Conservation (phyloP, 53 echinoderm and acorn worm genomes). For the Zoroaster sp. region DNA sequence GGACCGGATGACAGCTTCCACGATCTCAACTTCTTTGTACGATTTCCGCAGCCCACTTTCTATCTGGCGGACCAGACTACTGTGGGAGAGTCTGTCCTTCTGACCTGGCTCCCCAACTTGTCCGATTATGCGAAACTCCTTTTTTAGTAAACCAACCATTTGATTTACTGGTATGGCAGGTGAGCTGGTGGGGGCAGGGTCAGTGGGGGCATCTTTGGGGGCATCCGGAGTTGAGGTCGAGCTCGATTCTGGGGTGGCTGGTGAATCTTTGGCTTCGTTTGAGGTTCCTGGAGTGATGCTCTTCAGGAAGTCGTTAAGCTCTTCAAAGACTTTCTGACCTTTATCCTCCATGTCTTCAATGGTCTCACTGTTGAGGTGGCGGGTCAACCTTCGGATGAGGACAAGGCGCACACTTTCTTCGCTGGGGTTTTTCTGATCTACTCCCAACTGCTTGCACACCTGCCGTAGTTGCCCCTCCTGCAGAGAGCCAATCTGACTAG, state of each 20-base stretch:
- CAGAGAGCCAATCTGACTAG: not conserved
- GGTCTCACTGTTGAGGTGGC: constrained; percentile 15
- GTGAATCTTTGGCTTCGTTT: not conserved
- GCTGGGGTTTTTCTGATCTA: not conserved
- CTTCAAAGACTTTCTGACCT: constrained; percentile 7
- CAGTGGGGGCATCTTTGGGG: not conserved
- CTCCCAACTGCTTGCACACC: not conserved
- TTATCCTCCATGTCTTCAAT: not conserved
- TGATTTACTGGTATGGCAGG: not conserved
- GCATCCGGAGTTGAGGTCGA: not conserved
- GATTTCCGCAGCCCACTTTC: constrained; percentile 27
- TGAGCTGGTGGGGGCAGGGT: not conserved
- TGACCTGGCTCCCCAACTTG: constrained; percentile 64
- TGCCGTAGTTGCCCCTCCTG: not conserved
- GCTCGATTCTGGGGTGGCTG: not conserved
- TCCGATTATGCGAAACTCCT: constrained; percentile 62
- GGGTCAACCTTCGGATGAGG: not conserved
- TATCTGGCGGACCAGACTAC: constrained; percentile 38
- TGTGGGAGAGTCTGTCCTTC: constrained; percentile 39
- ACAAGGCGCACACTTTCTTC: not conserved
- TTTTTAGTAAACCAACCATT: constrained; percentile 20
- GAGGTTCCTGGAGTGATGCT: not conserved
- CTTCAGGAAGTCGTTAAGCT: not conserved
- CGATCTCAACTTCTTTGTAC: constrained; percentile 36
- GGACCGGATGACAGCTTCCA: constrained; percentile 34